Conservation (phyloP, 2,797 vertebrate species). For the Valencia hispanica region DNA sequence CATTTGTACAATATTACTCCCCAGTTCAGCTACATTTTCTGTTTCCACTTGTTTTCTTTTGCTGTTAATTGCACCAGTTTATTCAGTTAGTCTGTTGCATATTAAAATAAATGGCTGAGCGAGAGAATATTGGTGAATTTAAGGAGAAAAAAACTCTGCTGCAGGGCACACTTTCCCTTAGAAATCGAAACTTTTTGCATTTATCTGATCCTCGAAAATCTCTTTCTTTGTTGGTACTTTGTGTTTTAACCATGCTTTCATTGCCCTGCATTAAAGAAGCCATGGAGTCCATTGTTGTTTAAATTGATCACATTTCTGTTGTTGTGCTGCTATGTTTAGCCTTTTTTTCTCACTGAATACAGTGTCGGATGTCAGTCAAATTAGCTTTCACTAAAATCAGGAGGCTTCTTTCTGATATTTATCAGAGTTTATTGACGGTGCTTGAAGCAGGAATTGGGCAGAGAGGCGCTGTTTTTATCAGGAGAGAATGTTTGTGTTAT, state of each 20-base stretch:
- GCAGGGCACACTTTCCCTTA: background rate
- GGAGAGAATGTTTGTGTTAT: background rate
- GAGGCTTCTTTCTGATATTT: background rate
- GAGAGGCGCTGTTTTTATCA: background rate
- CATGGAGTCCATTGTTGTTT: background rate
- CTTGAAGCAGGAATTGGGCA: background rate
- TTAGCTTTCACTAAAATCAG: background rate
- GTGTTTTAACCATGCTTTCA: background rate
- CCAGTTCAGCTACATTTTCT: conserved; percentile 22
- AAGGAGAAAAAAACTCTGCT: background rate
- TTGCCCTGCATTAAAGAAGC: background rate
- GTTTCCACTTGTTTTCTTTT: conserved; percentile 25
- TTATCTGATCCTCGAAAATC: background rate
- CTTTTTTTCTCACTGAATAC: background rate
- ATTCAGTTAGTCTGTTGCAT: conserved; percentile 19
- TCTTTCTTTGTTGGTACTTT: background rate
- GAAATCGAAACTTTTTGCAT: background rate
- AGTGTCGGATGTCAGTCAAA: background rate
- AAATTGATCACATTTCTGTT: background rate
- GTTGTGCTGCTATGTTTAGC: too few relatives aligned
- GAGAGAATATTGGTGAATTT: background rate
- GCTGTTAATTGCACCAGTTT: conserved; percentile 33
- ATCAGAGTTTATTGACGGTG: background rate
- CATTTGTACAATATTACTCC: conserved; percentile 39
- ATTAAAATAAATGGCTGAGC: conserved; percentile 13